Conservation (phyloP, 2,113 vertebrate genomes). For the Laticauda laticaudata region DNA sequence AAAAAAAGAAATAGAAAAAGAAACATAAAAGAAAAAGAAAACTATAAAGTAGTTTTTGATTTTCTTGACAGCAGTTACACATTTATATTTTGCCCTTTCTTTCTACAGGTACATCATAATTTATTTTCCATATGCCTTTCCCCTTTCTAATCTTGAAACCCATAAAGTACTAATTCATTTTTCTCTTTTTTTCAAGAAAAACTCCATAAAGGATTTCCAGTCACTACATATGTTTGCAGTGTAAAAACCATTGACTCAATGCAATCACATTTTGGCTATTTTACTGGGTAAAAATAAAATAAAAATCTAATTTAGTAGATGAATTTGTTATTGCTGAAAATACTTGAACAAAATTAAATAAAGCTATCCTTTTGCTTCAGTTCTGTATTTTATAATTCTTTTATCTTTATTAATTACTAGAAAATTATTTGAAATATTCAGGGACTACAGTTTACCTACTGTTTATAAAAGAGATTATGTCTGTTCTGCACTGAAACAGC, state of each 20-base stretch:
- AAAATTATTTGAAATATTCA: background rate
- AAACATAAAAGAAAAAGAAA: too few relatives aligned
- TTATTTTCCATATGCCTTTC: too few relatives aligned
- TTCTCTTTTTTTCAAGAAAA: too few relatives aligned
- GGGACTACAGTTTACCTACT: background rate
- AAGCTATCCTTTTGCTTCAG: background rate
- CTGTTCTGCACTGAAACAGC: background rate
- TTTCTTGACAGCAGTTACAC: too few relatives aligned
- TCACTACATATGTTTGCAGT: too few relatives aligned
- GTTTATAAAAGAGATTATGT: background rate
- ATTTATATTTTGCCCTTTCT: too few relatives aligned
- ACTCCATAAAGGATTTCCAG: too few relatives aligned
- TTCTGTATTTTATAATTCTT: background rate
- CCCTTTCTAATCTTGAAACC: too few relatives aligned
- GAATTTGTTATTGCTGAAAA: background rate
- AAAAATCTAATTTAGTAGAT: background rate
- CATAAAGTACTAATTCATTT: too few relatives aligned
- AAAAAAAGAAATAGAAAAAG: too few relatives aligned
- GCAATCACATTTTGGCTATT: background rate
- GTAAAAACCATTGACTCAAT: background rate
- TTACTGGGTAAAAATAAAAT: background rate
- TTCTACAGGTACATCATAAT: too few relatives aligned
- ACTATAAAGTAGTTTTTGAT: too few relatives aligned
- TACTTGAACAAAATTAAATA: background rate
- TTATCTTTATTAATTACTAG: background rate